Evolutionary conservation across 1,140 invertebrate genomes (phyloP).

Genomic region (Pogonomyrmex barbatus): DNA sequence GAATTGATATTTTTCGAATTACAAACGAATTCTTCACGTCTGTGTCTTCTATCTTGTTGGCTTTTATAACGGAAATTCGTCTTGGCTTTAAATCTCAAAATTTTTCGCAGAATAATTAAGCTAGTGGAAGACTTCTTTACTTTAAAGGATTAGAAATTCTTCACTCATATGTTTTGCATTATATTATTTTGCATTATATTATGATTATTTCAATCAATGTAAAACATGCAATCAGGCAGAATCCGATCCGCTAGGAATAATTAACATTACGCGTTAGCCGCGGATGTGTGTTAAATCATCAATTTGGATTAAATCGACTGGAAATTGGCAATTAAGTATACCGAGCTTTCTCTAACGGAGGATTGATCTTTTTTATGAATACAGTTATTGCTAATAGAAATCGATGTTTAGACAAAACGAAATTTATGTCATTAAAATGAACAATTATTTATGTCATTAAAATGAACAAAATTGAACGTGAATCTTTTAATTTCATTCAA

Average conservation of each 20-base stretch:
- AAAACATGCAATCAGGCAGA: slow-evolving; percentile 22
- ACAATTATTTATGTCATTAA: not conserved
- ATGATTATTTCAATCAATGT: slow-evolving; percentile 16
- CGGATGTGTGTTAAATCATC: slow-evolving; percentile 34
- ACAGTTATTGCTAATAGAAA: slow-evolving; percentile 11
- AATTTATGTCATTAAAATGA: not conserved
- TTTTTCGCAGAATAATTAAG: not conserved
- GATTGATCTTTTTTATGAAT: slow-evolving; percentile 39
- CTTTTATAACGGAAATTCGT: not conserved
- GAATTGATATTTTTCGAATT: not conserved
- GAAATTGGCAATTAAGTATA: slow-evolving; percentile 53
- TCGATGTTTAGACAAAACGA: slow-evolving; percentile 10
- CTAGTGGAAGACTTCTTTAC: not conserved
- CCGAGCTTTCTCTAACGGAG: slow-evolving; percentile 44
- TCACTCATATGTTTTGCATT: not conserved
- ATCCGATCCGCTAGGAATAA: slow-evolving; percentile 39
- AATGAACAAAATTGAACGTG: not conserved
- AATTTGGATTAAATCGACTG: slow-evolving; percentile 50
- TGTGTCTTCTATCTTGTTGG: not conserved
- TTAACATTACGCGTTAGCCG: slow-evolving; percentile 10
- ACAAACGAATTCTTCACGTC: not conserved
- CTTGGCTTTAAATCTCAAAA: not conserved
- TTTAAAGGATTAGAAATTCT: not conserved
- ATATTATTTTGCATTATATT: not conserved
- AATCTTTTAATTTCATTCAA: slow-evolving; percentile 16